Conservation (phyloP, 2,888 invertebrate species). For the Rhabditoides inermis region DNA sequence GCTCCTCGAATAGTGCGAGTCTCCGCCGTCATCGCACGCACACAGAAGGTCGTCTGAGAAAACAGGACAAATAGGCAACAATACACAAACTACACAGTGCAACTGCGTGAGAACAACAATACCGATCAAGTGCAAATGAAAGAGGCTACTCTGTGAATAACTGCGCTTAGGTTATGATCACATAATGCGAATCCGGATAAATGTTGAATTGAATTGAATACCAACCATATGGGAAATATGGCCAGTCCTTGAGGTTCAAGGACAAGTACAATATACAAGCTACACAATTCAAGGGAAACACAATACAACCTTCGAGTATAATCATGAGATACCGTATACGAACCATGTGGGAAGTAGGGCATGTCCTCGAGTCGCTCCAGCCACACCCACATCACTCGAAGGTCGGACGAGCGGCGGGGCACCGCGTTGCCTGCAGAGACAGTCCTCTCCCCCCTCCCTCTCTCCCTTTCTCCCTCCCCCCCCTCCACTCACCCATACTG, state of each 20-base stretch:
- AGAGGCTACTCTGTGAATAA: no score
- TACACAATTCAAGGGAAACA: no score
- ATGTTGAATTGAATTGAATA: no score
- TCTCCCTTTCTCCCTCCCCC: background rate
- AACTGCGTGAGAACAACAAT: background rate
- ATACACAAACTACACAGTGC: background rate
- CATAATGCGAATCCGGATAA: no score
- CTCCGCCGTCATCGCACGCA: slow-evolving; percentile 75
- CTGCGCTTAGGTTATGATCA: no score
- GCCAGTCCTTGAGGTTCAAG: background rate
- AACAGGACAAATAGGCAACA: slow-evolving; percentile 2
- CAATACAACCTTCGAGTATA: background rate
- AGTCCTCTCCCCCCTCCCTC: slow-evolving; percentile 10
- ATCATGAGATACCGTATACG: background rate
- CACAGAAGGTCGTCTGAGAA: slow-evolving; percentile 68
- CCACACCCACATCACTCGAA: slow-evolving; percentile 73
- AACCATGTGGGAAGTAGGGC: slow-evolving; percentile 67
- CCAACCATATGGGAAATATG: no score
- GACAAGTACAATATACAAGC: no score
- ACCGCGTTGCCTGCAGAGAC: slow-evolving; percentile 1
- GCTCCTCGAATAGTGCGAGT: no score
- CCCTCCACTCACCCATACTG: slow-evolving; percentile 3
- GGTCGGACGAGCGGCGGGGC: slow-evolving; percentile 44
- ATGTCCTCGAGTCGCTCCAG: slow-evolving; percentile 89
- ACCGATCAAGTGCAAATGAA: no score